These are phyloP conservation scores for Argyra leucocephala DNA, from an alignment of 2,888 invertebrate species.

Conservation along the genomic window DNA sequence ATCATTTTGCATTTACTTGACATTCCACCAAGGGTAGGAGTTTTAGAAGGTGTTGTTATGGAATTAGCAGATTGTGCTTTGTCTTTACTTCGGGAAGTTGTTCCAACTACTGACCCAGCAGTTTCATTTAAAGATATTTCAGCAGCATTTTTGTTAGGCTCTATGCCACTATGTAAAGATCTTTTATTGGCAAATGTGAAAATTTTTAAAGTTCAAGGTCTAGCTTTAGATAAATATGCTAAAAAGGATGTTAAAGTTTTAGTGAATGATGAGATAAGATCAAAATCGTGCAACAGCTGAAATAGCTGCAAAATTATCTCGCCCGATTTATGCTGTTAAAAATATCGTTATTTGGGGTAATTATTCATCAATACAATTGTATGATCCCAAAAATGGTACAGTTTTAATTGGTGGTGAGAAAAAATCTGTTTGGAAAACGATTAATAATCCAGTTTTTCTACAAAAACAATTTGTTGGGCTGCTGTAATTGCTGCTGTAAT, in stretches of 20 bases:
- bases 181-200: constrained; percentile 93
- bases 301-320: constrained; percentile 60
- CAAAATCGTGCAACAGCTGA: constrained; percentile 94
- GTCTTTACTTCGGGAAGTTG: constrained; percentile 71
- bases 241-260: constrained; percentile 87
- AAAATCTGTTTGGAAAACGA: constrained; percentile 55
- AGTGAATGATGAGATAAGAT: constrained; percentile 94
- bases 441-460: constrained; percentile 75
- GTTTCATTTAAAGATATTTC: constrained; percentile 93
- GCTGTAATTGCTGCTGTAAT: constrained; percentile 85
- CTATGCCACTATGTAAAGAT: constrained; percentile 99
- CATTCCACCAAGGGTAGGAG: constrained; percentile 90
- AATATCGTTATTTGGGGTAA: constrained; percentile 99
- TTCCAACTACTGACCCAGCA: constrained; percentile 78
- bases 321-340: constrained; percentile 64
- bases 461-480: constrained; percentile 74
- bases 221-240: constrained; percentile 81
- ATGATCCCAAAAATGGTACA: constrained; percentile 73
- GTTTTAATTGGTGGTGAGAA: constrained; percentile 49
- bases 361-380: constrained; percentile 97
- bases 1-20: constrained; percentile 84
- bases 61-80: constrained; percentile 93
- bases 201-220: constrained; percentile 95
- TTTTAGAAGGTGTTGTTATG: constrained; percentile 97
- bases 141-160: constrained; percentile 92